Evolutionary conservation across 2,888 invertebrate species (phyloP).

Genomic region (Apamea anceps): DNA sequence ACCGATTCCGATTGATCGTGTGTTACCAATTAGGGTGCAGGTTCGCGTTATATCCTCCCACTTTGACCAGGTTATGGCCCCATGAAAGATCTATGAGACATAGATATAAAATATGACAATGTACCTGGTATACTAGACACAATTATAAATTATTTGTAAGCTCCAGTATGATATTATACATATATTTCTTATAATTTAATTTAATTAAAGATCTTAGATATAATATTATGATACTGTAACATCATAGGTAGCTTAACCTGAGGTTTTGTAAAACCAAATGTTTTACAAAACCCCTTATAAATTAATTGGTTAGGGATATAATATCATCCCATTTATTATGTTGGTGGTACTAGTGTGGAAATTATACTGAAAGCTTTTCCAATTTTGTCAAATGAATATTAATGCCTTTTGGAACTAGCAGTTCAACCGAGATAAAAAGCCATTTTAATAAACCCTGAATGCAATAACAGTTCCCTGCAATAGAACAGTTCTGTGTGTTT

Average conservation of each 20-base stretch:
- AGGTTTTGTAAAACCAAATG: too few species aligned
- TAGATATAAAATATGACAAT: not conserved
- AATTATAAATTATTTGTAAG: not conserved
- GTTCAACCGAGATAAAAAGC: not conserved
- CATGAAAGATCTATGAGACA: not conserved
- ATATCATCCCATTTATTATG: not conserved
- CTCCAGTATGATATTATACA: not conserved
- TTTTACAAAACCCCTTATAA: too few species aligned
- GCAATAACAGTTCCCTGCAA: conserved; percentile 11
- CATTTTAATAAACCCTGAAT: conserved; percentile 25
- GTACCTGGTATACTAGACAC: not conserved
- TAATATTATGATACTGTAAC: not conserved
- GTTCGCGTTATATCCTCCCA: too few species aligned
- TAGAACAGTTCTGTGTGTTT: conserved; percentile 23
- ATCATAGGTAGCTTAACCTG: not conserved
- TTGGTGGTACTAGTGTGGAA: not conserved
- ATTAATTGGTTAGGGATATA: too few species aligned
- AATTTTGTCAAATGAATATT: not conserved
- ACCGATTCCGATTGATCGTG: too few species aligned
- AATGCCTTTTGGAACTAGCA: not conserved
- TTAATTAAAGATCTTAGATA: not conserved
- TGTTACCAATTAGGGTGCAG: too few species aligned
- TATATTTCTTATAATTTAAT: not conserved
- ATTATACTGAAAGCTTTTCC: too few species aligned
- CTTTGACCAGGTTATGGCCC: too few species aligned